These are phyloP conservation scores for Drosophila ohnishii DNA, from an alignment of 1,140 invertebrate species.

Conservation along the genomic window DNA sequence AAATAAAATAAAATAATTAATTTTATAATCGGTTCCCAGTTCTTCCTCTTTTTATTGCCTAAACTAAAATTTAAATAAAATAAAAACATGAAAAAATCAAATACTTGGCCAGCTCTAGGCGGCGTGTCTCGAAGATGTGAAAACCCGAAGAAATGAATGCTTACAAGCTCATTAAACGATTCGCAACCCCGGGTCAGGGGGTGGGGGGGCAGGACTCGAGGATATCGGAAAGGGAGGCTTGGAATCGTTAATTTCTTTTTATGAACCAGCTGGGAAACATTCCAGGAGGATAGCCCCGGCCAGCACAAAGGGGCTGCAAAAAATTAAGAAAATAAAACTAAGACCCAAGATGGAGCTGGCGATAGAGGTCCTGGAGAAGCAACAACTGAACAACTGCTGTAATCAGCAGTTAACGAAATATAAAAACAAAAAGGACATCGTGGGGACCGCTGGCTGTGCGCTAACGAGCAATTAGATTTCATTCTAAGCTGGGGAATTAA, in stretches of 20 bases:
- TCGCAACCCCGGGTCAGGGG: conserved; percentile 35
- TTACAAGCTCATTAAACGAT: conserved; percentile 82
- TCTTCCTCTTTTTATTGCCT: too few relatives aligned
- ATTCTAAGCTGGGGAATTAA: conserved; percentile 82
- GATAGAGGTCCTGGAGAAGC: conserved; percentile 14
- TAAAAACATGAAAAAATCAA: too few relatives aligned
- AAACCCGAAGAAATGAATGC: conserved; percentile 19
- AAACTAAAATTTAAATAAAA: background rate
- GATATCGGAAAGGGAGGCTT: conserved; percentile 6
- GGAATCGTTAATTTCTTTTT: conserved; percentile 83
- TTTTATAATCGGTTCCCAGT: too few relatives aligned
- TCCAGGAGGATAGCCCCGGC: conserved; percentile 30
- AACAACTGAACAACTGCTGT: conserved; percentile 71
- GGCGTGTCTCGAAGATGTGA: conserved; percentile 7
- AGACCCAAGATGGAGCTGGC: conserved; percentile 49
- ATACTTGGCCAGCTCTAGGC: conserved; percentile 1
- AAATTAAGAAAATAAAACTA: conserved; percentile 78
- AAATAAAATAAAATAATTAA: too few relatives aligned
- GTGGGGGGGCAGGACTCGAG: background rate
- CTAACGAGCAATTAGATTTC: conserved; percentile 83
- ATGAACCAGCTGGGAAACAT: conserved; percentile 83
- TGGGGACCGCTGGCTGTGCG: conserved; percentile 61
- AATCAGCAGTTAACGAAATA: conserved; percentile 83
- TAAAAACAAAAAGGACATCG: conserved; percentile 71
- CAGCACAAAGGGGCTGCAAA: conserved; percentile 15